phyloP scores from a whole-genome alignment of 2,113 vertebrate species.

The Cyanistes caeruleus region DNA sequence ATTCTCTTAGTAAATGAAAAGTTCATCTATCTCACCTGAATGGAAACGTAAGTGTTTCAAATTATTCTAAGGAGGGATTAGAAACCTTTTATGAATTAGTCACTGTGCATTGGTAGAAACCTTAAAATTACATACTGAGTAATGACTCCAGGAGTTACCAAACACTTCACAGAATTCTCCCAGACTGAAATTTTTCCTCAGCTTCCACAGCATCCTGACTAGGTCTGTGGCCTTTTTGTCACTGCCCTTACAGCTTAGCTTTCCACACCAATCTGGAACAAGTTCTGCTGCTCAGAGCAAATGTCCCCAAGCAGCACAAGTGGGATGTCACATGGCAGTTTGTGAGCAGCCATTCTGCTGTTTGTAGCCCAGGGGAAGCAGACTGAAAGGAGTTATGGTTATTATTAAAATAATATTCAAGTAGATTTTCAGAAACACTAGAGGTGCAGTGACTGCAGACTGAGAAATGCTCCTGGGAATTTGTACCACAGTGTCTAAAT shows the following conservation, averaged over 20 bases:
- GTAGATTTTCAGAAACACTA: not conserved
- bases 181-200: not conserved
- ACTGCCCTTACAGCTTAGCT: not conserved
- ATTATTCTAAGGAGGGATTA: not conserved
- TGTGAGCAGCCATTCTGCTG: not conserved
- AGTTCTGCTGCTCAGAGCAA: not conserved
- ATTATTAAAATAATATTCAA: not conserved
- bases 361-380: not conserved
- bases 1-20: not conserved
- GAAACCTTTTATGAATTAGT: not conserved
- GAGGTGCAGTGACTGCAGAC: not conserved
- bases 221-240: not conserved
- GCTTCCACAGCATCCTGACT: not conserved
- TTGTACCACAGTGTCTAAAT: not conserved
- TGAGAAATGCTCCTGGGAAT: not conserved
- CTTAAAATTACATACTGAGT: not conserved
- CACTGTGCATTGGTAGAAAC: not conserved
- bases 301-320: not conserved
- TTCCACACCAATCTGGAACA: not conserved
- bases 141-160: not conserved
- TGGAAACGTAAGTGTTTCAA: not conserved
- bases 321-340: not conserved
- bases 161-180: not conserved
- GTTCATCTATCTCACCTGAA: not conserved
- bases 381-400: not conserved